phyloP scores from a whole-genome alignment of 1,140 invertebrate genomes.

The Drosophila teissieri region DNA sequence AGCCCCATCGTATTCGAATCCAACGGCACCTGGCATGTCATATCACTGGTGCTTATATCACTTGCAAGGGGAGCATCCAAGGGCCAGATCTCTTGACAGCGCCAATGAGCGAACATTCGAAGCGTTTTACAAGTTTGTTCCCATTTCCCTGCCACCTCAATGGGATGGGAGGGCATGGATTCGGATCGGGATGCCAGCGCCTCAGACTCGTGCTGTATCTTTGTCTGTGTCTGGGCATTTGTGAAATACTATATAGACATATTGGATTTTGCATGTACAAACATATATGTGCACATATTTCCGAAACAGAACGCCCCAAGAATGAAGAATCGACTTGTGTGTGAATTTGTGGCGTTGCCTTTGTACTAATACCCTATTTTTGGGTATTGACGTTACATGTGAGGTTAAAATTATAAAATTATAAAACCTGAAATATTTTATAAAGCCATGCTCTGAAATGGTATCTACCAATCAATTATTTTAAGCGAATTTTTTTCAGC shows the following conservation, averaged over 20 bases:
- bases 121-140: conserved; percentile 84
- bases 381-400: background rate
- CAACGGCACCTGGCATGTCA: conserved; percentile 79
- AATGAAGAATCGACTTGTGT: conserved; percentile 43
- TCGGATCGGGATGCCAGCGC: conserved; percentile 16
- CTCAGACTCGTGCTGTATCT: conserved; percentile 13
- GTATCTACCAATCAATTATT: too few species aligned
- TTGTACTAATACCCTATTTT: conserved; percentile 33
- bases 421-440: too few species aligned
- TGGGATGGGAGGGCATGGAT: conserved; percentile 30
- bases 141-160: conserved; percentile 63
- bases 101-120: conserved; percentile 83
- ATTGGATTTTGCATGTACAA: conserved; percentile 74
- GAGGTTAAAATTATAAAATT: too few species aligned
- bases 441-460: too few species aligned
- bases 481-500: too few species aligned
- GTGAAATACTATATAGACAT: conserved; percentile 81
- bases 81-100: conserved; percentile 67
- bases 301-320: conserved; percentile 33
- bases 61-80: conserved; percentile 9
- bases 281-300: conserved; percentile 36
- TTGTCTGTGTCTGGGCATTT: conserved; percentile 52
- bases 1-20: conserved; percentile 24
- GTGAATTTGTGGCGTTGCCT: conserved; percentile 31
- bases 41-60: conserved; percentile 71